A percentile compares a stretch with the other conserved stretches of the same genome.
Conservation (phyloP, 2,888 invertebrate species). For the Taenaris catops region DNA sequence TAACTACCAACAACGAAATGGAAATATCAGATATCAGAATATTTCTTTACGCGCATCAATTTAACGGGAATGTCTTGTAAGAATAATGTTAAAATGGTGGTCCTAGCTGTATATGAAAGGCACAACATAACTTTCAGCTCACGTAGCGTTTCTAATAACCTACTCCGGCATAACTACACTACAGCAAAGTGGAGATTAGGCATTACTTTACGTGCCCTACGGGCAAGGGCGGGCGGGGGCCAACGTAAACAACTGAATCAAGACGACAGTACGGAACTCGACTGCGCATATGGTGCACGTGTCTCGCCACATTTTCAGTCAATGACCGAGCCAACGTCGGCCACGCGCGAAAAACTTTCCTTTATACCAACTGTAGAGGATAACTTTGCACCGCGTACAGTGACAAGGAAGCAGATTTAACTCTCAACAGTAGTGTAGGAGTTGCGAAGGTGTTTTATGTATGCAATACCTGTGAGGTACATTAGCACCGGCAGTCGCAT, state of each 20-base stretch:
- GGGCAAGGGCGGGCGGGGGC: constrained; percentile 28
- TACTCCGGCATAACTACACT: constrained; percentile 6
- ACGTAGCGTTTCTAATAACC: constrained; percentile 17
- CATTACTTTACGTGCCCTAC: constrained; percentile 20
- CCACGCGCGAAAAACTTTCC: constrained; percentile 19
- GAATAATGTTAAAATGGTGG: neutral
- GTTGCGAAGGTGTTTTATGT: constrained; percentile 12
- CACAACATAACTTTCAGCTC: constrained; percentile 10
- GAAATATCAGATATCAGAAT: no score
- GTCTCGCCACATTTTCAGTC: neutral
- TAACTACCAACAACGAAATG: no score
- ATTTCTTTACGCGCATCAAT: no score
- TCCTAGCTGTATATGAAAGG: neutral
- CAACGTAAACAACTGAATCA: constrained; percentile 25
- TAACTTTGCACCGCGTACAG: neutral
- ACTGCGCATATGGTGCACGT: constrained; percentile 13
- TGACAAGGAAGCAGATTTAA: neutral
- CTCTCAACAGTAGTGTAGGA: neutral
- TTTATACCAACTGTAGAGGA: neutral
- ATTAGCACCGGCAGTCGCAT: constrained; percentile 13
- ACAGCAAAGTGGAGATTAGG: constrained; percentile 11
- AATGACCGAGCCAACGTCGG: constrained; percentile 10
- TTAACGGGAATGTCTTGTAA: no score
- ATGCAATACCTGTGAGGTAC: constrained; percentile 12
- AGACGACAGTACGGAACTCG: constrained; percentile 18